phyloP scores from a whole-genome alignment of 1,140 invertebrate genomes.

The Drosophila funebris region DNA sequence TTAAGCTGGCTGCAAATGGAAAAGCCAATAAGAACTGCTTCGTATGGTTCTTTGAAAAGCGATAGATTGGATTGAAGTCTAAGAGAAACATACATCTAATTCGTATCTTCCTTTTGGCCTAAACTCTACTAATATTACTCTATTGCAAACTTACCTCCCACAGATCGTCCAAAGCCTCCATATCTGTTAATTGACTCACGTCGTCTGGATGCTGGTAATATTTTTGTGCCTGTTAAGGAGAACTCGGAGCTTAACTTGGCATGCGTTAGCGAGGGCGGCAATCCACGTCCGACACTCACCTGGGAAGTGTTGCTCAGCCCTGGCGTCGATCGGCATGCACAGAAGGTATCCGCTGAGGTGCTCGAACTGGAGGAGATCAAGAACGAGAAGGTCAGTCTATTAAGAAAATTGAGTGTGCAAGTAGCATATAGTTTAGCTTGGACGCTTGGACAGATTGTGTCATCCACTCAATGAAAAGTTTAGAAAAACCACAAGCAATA shows the following conservation, averaged over 20 bases:
- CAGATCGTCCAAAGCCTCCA: slow-evolving; percentile 90
- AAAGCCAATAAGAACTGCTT: too few relatives aligned
- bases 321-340: slow-evolving; percentile 85
- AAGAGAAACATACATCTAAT: too few relatives aligned
- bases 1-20: slow-evolving; percentile 29
- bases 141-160: slow-evolving; percentile 27
- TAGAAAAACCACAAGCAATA: slow-evolving; percentile 17
- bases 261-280: slow-evolving; percentile 93
- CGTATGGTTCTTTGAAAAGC: too few relatives aligned
- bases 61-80: too few relatives aligned
- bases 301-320: slow-evolving; percentile 89
- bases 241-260: slow-evolving; percentile 91
- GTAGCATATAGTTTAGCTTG: background rate
- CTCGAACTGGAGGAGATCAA: slow-evolving; percentile 82
- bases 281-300: slow-evolving; percentile 89
- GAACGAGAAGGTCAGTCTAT: slow-evolving; percentile 77
- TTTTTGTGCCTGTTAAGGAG: slow-evolving; percentile 92
- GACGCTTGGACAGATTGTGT: slow-evolving; percentile 43
- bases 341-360: slow-evolving; percentile 83
- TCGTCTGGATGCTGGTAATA: slow-evolving; percentile 91
- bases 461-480: slow-evolving; percentile 19
- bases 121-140: background rate
- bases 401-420: slow-evolving; percentile 13
- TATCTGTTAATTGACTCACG: slow-evolving; percentile 92
- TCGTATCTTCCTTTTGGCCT: too few relatives aligned